Percentiles rank a stretch among this genome's conserved stretches.
Conservation (phyloP, 2,797 vertebrate genomes). For the Amblyopsis hoosieri region DNA sequence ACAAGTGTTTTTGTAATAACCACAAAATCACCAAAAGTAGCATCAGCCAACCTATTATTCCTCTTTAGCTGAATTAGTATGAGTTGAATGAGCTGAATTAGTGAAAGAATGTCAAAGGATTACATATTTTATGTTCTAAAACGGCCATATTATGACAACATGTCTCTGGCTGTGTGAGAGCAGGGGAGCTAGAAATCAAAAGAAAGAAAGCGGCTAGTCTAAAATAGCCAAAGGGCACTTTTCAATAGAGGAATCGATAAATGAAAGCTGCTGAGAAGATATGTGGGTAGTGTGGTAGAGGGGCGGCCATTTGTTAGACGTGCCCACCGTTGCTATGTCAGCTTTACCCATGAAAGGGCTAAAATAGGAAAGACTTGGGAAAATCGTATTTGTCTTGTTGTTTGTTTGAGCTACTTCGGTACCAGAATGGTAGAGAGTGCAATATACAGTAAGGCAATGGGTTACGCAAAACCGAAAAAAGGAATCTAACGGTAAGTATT, state of each 20-base stretch:
- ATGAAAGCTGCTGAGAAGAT: constrained; percentile 53
- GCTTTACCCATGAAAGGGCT: constrained; percentile 62
- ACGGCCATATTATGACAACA: constrained; percentile 13
- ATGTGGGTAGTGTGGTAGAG: constrained; percentile 32
- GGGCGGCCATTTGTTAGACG: constrained; percentile 19
- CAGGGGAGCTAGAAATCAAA: constrained; percentile 20
- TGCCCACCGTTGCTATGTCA: constrained; percentile 29
- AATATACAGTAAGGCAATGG: background rate
- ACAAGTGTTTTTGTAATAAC: constrained; percentile 52
- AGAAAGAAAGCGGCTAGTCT: constrained; percentile 9
- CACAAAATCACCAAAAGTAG: constrained; percentile 52
- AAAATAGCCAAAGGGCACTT: constrained; percentile 23
- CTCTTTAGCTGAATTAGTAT: constrained; percentile 26
- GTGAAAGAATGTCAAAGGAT: constrained; percentile 28
- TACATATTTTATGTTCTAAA: constrained; percentile 40
- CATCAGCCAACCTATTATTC: constrained; percentile 41
- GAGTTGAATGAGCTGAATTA: no score
- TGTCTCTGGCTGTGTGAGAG: constrained; percentile 33
- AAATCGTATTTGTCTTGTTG: background rate
- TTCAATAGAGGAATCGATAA: constrained; percentile 27
- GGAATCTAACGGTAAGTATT: background rate
- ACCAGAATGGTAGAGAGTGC: background rate
- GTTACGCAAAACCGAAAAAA: background rate
- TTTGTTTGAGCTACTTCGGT: background rate
- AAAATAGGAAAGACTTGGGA: constrained; percentile 33